Conservation (phyloP, 2,888 invertebrate species). For the Limnephilus auricula region DNA sequence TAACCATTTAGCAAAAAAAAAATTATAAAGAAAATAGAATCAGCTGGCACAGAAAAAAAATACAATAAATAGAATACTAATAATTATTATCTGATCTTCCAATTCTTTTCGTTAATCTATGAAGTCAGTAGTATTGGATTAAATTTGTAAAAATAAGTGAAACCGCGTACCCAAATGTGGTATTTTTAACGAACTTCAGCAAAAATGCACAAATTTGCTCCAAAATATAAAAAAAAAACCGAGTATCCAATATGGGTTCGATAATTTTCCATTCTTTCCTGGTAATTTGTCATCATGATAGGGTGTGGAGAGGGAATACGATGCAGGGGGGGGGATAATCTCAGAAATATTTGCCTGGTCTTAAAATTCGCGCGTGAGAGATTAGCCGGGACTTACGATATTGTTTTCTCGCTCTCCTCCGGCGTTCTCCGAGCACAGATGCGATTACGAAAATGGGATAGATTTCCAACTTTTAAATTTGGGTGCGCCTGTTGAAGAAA, state of each 20-base stretch:
- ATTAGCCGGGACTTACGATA: constrained; percentile 11
- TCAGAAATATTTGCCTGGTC: background rate
- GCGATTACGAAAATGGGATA: constrained; percentile 4
- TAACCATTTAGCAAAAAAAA: too few relatives aligned
- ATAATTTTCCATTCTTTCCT: background rate
- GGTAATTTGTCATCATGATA: background rate
- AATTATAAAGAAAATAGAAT: too few relatives aligned
- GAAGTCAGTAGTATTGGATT: too few relatives aligned
- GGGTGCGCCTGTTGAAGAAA: background rate
- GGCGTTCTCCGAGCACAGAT: background rate
- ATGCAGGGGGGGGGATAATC: background rate
- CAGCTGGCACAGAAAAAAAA: too few relatives aligned
- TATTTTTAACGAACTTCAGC: background rate
- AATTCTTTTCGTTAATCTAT: too few relatives aligned
- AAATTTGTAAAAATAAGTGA: too few relatives aligned
- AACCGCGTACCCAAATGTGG: background rate
- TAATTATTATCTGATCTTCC: too few relatives aligned
- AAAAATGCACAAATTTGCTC: background rate
- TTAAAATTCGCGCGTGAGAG: constrained; percentile 13
- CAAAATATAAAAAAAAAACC: background rate
- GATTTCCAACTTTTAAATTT: constrained; percentile 26
- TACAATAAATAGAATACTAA: too few relatives aligned
- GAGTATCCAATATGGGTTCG: background rate
- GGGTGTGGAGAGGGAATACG: too few relatives aligned
- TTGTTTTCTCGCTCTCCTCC: background rate